Evolutionary conservation across 2,113 vertebrate species (phyloP).

Genomic region (Kryptolebias marmoratus): DNA sequence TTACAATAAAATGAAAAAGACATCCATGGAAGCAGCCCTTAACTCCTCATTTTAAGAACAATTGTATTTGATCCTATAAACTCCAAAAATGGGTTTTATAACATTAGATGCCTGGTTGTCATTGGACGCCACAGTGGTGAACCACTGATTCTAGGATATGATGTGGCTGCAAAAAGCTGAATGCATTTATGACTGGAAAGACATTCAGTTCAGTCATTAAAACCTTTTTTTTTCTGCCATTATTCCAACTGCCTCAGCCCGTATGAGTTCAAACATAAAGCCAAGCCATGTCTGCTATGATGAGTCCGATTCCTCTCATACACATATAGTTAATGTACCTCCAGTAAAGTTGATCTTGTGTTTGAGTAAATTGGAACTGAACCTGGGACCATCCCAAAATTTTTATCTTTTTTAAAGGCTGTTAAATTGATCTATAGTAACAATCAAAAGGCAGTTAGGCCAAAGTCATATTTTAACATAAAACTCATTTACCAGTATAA

Average conservation of each 20-base stretch:
- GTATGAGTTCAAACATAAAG: conserved; percentile 54
- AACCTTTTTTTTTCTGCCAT: conserved; percentile 23
- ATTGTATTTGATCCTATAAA: conserved; percentile 35
- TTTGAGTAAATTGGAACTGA: not conserved
- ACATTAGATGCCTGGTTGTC: conserved; percentile 3
- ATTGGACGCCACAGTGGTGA: conserved; percentile 54
- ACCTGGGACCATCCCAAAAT: not conserved
- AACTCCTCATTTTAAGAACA: conserved; percentile 24
- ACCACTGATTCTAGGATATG: conserved; percentile 66
- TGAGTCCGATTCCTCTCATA: conserved; percentile 2
- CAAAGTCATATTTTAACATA: too few species aligned
- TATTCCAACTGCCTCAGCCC: conserved; percentile 58
- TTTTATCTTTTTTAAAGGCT: too few species aligned
- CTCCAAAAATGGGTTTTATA: conserved; percentile 16
- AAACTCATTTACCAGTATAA: too few species aligned
- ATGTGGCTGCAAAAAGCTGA: conserved; percentile 56
- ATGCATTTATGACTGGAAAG: conserved; percentile 67
- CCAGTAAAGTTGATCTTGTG: conserved; percentile 8
- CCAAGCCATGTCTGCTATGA: conserved; percentile 13
- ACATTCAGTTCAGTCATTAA: conserved; percentile 28
- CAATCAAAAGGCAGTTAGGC: too few species aligned
- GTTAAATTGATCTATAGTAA: too few species aligned
- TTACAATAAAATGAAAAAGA: conserved; percentile 55
- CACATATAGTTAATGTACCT: not conserved
- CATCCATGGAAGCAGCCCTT: conserved; percentile 33